Evolutionary conservation across 2,888 invertebrate genomes (phyloP).

Genomic region (Maniola hyperantus): DNA sequence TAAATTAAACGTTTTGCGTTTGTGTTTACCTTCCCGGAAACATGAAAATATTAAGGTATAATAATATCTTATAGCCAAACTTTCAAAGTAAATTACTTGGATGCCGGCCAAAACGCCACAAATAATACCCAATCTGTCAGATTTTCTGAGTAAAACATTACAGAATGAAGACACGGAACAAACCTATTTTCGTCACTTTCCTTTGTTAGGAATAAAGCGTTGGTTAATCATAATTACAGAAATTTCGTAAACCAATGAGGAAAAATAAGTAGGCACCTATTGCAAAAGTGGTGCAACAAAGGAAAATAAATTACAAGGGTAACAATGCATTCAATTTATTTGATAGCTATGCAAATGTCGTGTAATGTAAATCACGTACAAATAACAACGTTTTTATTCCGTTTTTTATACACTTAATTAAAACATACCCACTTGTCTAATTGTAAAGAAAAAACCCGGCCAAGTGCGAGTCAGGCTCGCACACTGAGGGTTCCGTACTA

Average conservation of each 20-base stretch:
- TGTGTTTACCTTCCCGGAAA: neutral
- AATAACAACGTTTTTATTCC: neutral
- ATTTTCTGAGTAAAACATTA: constrained; percentile 7
- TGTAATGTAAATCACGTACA: constrained; percentile 13
- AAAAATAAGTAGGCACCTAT: constrained; percentile 9
- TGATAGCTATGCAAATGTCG: neutral
- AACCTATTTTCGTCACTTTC: constrained; percentile 1
- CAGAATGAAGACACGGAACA: constrained; percentile 8
- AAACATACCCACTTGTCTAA: constrained; percentile 5
- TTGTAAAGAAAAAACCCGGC: constrained; percentile 19
- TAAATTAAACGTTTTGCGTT: neutral
- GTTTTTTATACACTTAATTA: neutral
- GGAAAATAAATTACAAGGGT: constrained; percentile 5
- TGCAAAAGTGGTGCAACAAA: constrained; percentile 7
- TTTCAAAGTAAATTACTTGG: constrained; percentile 1
- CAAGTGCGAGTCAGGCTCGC: too few species aligned
- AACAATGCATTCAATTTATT: constrained; percentile 13
- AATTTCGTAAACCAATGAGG: constrained; percentile 20
- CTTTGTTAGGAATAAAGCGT: constrained; percentile 10
- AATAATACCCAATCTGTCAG: constrained; percentile 13
- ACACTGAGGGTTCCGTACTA: too few species aligned
- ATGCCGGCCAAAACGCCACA: constrained; percentile 4
- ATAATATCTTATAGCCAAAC: neutral
- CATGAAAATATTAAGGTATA: neutral
- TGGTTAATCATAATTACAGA: constrained; percentile 17